Evolutionary conservation across 2,888 invertebrate genomes (phyloP).

Genomic region (Phoenoteleia sp.): DNA sequence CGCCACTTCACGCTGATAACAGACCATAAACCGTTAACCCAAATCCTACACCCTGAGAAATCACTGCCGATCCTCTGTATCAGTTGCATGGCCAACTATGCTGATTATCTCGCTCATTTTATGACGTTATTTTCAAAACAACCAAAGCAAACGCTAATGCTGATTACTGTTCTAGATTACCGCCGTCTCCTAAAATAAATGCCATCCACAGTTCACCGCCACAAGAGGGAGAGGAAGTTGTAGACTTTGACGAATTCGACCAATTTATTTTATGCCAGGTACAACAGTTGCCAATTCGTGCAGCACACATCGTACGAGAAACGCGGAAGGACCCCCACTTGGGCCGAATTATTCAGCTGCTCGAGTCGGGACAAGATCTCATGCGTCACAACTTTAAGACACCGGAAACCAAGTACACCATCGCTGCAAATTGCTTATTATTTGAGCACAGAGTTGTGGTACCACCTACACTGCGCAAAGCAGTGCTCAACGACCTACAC

Average conservation of each 20-base stretch:
- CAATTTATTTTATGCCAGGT: constrained; percentile 10
- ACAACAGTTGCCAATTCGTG: constrained; percentile 25
- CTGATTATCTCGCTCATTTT: not conserved
- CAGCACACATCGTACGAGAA: constrained; percentile 31
- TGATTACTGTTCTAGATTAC: not conserved
- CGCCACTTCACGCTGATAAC: not conserved
- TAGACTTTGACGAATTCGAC: too few species aligned
- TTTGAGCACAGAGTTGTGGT: constrained; percentile 25
- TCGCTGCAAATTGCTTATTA: constrained; percentile 3
- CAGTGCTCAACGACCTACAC: constrained; percentile 5
- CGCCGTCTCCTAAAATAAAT: too few species aligned
- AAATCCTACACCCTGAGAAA: not conserved
- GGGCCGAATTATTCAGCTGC: constrained; percentile 25
- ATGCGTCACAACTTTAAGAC: constrained; percentile 1
- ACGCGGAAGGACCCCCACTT: constrained; percentile 28
- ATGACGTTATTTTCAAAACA: not conserved
- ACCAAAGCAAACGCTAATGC: not conserved
- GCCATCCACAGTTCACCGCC: too few species aligned
- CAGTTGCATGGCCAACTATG: not conserved
- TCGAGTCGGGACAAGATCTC: constrained; percentile 3
- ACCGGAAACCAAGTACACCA: constrained; percentile 6
- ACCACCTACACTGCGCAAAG: not conserved
- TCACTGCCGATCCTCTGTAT: not conserved
- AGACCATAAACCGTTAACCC: not conserved
- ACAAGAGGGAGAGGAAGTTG: too few species aligned